Evolutionary conservation across 2,113 vertebrate genomes (phyloP), one percentile per base, ranked within the genome.

Genomic region (Proteles cristata): DNA sequence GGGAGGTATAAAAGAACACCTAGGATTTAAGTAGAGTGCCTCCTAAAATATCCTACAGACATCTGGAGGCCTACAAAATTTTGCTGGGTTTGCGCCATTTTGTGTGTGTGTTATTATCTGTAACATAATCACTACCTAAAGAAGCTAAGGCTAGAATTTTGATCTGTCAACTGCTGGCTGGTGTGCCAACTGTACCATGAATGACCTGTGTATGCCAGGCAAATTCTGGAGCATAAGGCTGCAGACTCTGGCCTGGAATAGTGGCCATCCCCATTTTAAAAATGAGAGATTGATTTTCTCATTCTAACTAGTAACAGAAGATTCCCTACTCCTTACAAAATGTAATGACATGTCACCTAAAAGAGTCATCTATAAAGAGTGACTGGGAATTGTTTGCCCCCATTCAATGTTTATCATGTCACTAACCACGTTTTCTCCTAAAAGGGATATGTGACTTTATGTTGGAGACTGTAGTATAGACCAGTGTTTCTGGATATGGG

Each of bases 221-320:
- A 61, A 43, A 81, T 66, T 58, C 65, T 80, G 39, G 23, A 68
- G 71, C 48, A 61, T 74, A 69, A 61, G 31, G 28, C 48, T 76
- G 12, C 17, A 55, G 43, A 61, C 1, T 4, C 11, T 68, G 0
- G 12, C 61, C n/a, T 31, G 23, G n/a, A 88, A 80, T 39, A 1
- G 12, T 71, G 63, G 63, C 0, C 0, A 73, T 10, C 7, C 12
- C 65, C n/a, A 48, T 43, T 87, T 95, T 76, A 86, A 11, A 61
- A n/a, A 76, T 35, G 74, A 90, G 39, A 93, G 33, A 82, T 19
- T 68, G 66, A 93, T 9, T 90, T 90, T 55, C 39, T 95, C 53
- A 85, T 25, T 95, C 39, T 69, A 65, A 84, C 83, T 73, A 19
- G 39, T 12, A 63, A 68, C 15, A 73, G 19, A 28, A 61, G 9